These are phyloP conservation scores for Chironomus tentans DNA, from an alignment of 2,888 invertebrate genomes.

Conservation along the genomic window DNA sequence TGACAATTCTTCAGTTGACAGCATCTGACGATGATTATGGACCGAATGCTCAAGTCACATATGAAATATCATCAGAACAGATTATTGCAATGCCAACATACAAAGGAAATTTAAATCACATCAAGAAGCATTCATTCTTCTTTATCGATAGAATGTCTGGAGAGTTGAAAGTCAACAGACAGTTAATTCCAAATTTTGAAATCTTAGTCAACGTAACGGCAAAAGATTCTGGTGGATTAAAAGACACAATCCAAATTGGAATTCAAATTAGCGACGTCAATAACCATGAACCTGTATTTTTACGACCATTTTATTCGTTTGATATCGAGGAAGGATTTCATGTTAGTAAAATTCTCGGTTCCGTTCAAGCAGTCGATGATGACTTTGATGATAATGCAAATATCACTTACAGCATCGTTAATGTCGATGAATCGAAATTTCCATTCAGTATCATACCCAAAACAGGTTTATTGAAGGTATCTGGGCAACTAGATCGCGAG, in stretches of 20 bases:
- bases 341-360: constrained; percentile 59
- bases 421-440: constrained; percentile 40
- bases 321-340: constrained; percentile 73
- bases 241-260: constrained; percentile 58
- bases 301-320: constrained; percentile 73
- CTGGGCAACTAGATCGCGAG: constrained; percentile 71
- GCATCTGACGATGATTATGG: constrained; percentile 66
- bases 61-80: constrained; percentile 59
- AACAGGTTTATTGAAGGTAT: constrained; percentile 60
- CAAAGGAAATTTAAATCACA: constrained; percentile 40
- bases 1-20: constrained; percentile 56
- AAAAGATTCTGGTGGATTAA: constrained; percentile 63
- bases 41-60: constrained; percentile 60
- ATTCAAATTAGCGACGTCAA: constrained; percentile 72
- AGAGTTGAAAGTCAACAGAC: constrained; percentile 61
- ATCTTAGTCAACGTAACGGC: constrained; percentile 68
- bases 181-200: constrained; percentile 64
- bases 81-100: constrained; percentile 35
- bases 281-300: constrained; percentile 74
- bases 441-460: constrained; percentile 64
- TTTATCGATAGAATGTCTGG: constrained; percentile 67
- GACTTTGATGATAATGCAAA: constrained; percentile 75
- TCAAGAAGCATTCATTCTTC: constrained; percentile 50
- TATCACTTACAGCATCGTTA: constrained; percentile 58
- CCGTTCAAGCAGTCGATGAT: constrained; percentile 65